phyloP scores from a whole-genome alignment of 53 echinoderm and acorn worm species.

The Patiria pectinifera region DNA sequence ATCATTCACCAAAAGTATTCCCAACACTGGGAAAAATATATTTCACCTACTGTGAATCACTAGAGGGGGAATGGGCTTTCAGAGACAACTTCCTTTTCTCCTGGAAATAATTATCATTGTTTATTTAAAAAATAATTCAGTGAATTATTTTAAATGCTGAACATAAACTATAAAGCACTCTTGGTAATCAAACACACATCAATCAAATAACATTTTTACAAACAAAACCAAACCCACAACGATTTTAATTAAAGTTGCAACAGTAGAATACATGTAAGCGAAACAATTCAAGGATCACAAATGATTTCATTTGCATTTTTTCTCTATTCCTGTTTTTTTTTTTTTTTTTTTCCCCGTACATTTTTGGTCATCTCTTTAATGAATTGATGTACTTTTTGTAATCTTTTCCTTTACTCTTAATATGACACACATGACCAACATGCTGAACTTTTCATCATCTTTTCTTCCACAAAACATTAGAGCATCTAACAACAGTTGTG shows the following conservation, averaged over 20 bases:
- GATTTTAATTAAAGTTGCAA: too few relatives aligned
- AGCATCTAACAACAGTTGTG: neutral
- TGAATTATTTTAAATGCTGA: neutral
- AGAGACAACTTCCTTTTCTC: too few relatives aligned
- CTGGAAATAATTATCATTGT: too few relatives aligned
- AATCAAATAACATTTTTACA: neutral
- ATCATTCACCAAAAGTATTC: neutral
- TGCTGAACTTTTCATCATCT: too few relatives aligned
- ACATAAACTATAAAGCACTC: constrained; percentile 61
- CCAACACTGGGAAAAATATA: neutral
- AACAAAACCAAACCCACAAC: too few relatives aligned
- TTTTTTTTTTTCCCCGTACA: too few relatives aligned
- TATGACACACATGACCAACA: neutral
- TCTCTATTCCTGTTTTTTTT: too few relatives aligned
- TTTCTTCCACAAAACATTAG: neutral
- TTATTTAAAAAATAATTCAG: neutral
- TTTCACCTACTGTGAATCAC: neutral
- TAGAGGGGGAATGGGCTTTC: neutral
- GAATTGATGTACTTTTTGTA: neutral
- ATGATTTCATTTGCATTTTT: too few relatives aligned
- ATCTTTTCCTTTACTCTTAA: neutral
- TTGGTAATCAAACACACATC: constrained; percentile 41
- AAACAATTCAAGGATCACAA: too few relatives aligned
- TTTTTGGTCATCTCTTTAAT: too few relatives aligned
- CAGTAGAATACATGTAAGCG: too few relatives aligned